Evolutionary conservation across 2,888 invertebrate genomes (phyloP), one percentile per base, ranked within the genome.

Genomic region (Ophion obscuratus): DNA sequence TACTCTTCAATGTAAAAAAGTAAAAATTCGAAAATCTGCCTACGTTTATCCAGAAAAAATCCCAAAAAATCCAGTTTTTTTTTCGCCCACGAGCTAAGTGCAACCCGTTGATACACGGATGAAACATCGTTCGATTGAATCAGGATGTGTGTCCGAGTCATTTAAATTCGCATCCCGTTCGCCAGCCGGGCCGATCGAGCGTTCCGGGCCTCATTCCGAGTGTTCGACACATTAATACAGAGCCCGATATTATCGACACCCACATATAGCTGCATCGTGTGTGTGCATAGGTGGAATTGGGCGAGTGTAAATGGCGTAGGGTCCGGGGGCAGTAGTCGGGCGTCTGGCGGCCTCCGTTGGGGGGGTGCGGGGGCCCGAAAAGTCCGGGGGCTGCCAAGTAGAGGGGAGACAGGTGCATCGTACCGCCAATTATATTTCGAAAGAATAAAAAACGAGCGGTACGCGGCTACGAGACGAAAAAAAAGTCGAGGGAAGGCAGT

Each of bases 371-470:
- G 67, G 78, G 67, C 11, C 31, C 14, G 31, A 67, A 78, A 74
- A 74, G 73, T 67, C 67, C 67, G 78, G 87, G 88, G 85, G 83
- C 84, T 79, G 88, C 68, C 81, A 77, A 81, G 89, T 14, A 90
- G 89, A 89, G 90, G 90, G 90, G 90, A 91, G 93, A 93, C 94
- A 94, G 93, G 94, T 94, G 94, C 94, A 93, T 93, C 93, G 93
- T 91, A 92, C 93, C 92, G 93, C 93, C 94, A 94, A 94, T 94
- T 94, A 94, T 94, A 94, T 94, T 93, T 93, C 91, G 92, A 92
- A 88, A 88, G 87, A 87, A 87, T 87, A 89, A 88, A 89, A 89
- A 87, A 88, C 87, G 82, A 88, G 84, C 86, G 81, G 84, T 75
- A 82, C 88, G 78, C 59, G 68, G 81, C 83, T 59, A 76, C 81